Evolutionary conservation across 1,140 invertebrate genomes (phyloP).

Genomic region (Odontomachus brunneus): DNA sequence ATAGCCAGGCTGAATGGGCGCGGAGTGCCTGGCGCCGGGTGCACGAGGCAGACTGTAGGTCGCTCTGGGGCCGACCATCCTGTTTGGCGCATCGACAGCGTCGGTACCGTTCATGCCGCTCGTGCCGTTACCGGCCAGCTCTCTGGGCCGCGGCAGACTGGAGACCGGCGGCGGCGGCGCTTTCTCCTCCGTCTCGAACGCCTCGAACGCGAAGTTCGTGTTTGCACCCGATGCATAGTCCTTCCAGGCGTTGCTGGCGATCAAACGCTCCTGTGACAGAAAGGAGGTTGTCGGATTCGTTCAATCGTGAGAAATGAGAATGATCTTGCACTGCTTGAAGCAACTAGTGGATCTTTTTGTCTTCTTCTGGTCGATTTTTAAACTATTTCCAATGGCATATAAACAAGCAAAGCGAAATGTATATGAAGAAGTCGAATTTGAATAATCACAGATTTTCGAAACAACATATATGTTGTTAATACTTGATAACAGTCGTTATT

Average conservation of each 20-base stretch:
- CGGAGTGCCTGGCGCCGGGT: slow-evolving; percentile 78
- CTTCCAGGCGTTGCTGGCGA: slow-evolving; percentile 93
- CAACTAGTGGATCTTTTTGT: too few relatives aligned
- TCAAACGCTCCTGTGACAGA: slow-evolving; percentile 90
- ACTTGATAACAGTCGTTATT: too few relatives aligned
- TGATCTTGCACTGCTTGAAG: not conserved
- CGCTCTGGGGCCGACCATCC: slow-evolving; percentile 81
- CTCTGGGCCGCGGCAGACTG: slow-evolving; percentile 83
- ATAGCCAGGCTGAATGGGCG: slow-evolving; percentile 83
- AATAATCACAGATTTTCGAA: too few relatives aligned
- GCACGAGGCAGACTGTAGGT: slow-evolving; percentile 85
- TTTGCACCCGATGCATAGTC: slow-evolving; percentile 92
- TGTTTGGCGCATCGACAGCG: slow-evolving; percentile 68
- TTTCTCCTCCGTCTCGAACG: slow-evolving; percentile 93
- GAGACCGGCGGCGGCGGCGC: slow-evolving; percentile 81
- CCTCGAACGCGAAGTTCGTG: slow-evolving; percentile 95
- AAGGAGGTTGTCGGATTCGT: not conserved
- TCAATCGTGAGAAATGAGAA: not conserved
- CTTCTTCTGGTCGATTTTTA: too few relatives aligned
- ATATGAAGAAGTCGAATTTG: too few relatives aligned
- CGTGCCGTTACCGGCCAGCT: slow-evolving; percentile 74
- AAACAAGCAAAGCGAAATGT: too few relatives aligned
- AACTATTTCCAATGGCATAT: too few relatives aligned
- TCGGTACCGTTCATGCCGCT: slow-evolving; percentile 66
- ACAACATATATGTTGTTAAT: too few relatives aligned